Evolutionary conservation across 2,797 vertebrate genomes (phyloP), one percentile per base, ranked within the genome.

Genomic region (Pantherophis vulpinus): DNA sequence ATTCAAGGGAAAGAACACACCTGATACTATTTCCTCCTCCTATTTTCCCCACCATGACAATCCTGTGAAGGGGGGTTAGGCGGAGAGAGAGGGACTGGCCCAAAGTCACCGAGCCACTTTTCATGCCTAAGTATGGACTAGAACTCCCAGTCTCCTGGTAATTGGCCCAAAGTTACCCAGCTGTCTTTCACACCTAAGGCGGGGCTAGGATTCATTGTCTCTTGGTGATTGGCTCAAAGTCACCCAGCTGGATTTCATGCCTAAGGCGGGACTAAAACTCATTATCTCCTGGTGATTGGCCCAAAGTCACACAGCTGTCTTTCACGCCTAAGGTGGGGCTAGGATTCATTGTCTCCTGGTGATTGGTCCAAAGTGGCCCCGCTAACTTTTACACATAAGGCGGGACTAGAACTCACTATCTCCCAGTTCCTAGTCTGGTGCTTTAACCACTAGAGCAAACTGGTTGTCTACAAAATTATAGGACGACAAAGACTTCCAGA

Each of bases 171-270:
- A 66, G 29, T 66, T 13, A 66, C 29, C 27, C 5, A 66, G 29
- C 29, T 6, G 12, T 0, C 63, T 66, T 66, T n/a, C 29, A n/a
- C 0, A 0, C 0, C 12, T 14, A 66, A 66, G 29, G 63, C 0
- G 1, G 27, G 11, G 14, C 12, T 66, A n/a, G 12, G 0, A 16
- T 0, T 70, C 29, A 14, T 1, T 2, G 1, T 70, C 5, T 6
- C 63, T 0, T 63, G 3, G 10, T 63, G 60, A 61, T 4, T 63
- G 61, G 10, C 0, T 27, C 61, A 63, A 63, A 63, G 61, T 63
- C 61, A 29, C 61, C 3, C 25, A 29, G 25, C 9, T 10, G 3
- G 3, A 10, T 63, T 63, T 12, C 10, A 29, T 0, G 0, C 0
- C 61, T 63, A 29, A 63, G 3, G 11, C 11, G 0, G 27, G 61